Conservation (phyloP, 2,113 vertebrate species). For the Malurus alboscapulatus region DNA sequence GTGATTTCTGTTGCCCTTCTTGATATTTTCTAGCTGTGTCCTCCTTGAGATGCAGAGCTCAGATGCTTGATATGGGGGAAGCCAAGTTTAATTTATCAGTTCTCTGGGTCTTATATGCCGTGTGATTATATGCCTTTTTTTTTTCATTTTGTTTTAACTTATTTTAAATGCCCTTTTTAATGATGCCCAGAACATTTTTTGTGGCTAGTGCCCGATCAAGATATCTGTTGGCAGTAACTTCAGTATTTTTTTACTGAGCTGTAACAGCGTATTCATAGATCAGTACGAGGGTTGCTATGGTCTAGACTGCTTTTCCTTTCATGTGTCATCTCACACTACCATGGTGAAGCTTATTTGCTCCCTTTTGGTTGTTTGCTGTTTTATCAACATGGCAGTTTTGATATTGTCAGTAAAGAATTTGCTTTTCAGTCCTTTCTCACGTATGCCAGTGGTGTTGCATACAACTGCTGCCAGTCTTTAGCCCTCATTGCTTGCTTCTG, state of each 20-base stretch:
- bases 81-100: not conserved
- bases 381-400: not conserved
- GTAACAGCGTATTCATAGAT: not conserved
- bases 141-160: not conserved
- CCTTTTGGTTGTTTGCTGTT: not conserved
- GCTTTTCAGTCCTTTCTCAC: not conserved
- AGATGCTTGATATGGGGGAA: not conserved
- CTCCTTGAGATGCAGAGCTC: not conserved
- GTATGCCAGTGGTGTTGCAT: fast-evolving
- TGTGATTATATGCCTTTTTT: not conserved
- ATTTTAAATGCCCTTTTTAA: not conserved
- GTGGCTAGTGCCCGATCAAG: not conserved
- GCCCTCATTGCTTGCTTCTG: not conserved
- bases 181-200: not conserved
- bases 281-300: not conserved
- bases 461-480: not conserved
- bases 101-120: not conserved
- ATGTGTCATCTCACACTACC: not conserved
- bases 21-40: not conserved
- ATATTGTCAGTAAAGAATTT: not conserved
- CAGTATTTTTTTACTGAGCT: not conserved
- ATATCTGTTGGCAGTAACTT: not conserved
- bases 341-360: not conserved
- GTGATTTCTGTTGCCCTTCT: not conserved
- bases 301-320: not conserved